phyloP scores from a whole-genome alignment of 2,113 vertebrate species.

The Athene cunicularia region DNA sequence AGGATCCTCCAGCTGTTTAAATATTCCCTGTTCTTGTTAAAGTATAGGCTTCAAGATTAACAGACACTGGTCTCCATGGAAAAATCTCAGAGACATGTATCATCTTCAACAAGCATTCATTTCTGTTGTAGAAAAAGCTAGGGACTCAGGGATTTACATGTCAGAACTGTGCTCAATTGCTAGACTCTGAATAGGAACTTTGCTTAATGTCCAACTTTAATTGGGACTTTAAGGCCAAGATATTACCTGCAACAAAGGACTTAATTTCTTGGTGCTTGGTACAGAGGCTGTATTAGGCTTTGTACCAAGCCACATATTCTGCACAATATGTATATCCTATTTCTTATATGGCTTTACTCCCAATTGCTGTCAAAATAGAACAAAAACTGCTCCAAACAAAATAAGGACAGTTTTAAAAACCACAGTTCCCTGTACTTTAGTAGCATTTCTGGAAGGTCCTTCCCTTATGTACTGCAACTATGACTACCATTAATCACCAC shows the following conservation, averaged over 20 bases:
- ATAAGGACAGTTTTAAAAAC: background rate
- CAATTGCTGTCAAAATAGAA: background rate
- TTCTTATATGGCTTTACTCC: background rate
- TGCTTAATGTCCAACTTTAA: background rate
- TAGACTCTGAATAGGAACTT: background rate
- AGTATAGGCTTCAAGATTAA: background rate
- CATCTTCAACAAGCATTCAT: background rate
- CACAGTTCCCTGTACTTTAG: background rate
- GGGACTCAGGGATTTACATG: background rate
- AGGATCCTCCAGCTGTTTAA: background rate
- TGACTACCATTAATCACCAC: background rate
- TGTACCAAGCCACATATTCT: background rate
- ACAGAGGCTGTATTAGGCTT: background rate
- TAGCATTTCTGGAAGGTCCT: background rate
- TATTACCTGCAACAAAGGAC: background rate
- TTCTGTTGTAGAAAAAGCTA: background rate
- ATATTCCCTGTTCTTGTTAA: background rate
- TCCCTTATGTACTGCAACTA: background rate
- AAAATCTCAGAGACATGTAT: background rate
- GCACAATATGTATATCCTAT: background rate
- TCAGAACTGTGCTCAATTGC: background rate
- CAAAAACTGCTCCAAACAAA: background rate
- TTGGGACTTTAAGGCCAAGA: background rate
- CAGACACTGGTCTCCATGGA: background rate
- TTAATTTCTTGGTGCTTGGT: background rate